Evolutionary conservation across 2,888 invertebrate species (phyloP).

Genomic region (Selenia dentaria): DNA sequence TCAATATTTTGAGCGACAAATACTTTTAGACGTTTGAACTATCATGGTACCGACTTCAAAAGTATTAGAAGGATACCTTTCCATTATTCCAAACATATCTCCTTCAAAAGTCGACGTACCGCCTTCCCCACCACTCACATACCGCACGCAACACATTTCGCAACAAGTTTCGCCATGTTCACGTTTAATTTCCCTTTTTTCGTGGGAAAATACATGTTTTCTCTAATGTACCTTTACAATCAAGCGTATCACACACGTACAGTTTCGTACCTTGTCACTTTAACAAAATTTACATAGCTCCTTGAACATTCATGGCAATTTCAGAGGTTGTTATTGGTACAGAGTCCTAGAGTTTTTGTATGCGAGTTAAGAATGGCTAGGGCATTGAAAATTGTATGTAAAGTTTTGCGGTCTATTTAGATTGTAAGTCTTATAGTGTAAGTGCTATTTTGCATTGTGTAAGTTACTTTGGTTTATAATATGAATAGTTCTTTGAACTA

Average conservation of each 20-base stretch:
- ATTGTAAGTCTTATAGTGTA: not conserved
- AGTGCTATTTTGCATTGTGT: not conserved
- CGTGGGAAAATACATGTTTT: constrained; percentile 75
- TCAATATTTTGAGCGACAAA: no score
- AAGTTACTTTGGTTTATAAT: not conserved
- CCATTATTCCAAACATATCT: not conserved
- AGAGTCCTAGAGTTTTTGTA: not conserved
- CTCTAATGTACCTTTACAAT: constrained; percentile 51
- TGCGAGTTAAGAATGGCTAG: not conserved
- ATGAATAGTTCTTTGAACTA: not conserved
- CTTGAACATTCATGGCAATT: not conserved
- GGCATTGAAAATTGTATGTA: not conserved
- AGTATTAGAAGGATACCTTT: no score
- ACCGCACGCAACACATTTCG: constrained; percentile 30
- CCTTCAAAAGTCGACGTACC: not conserved
- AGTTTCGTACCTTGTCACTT: constrained; percentile 1
- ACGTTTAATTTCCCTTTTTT: constrained; percentile 73
- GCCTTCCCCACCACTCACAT: constrained; percentile 2
- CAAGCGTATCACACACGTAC: constrained; percentile 1
- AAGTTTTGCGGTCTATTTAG: not conserved
- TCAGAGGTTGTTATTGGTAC: not conserved
- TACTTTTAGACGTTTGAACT: no score
- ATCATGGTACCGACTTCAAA: no score
- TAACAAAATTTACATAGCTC: not conserved
- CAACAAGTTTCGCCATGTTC: constrained; percentile 33